phyloP scores from a whole-genome alignment of 1,140 invertebrate genomes.

The Nymphalis io region DNA sequence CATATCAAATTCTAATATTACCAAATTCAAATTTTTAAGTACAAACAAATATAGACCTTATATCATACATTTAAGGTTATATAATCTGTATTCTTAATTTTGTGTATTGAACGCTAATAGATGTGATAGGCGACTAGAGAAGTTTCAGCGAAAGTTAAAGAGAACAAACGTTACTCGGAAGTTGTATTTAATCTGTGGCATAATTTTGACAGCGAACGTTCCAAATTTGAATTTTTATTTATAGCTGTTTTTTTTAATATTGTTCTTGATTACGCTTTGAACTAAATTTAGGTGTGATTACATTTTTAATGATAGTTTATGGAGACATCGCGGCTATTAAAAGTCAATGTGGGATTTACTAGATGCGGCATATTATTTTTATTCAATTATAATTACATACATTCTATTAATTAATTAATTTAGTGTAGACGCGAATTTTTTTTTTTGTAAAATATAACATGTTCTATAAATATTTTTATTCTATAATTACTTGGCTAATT shows the following conservation, averaged over 20 bases:
- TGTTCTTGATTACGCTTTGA: slow-evolving; percentile 10
- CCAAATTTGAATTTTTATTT: slow-evolving; percentile 29
- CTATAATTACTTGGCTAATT: no score
- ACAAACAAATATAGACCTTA: slow-evolving; percentile 14
- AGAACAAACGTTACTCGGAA: slow-evolving; percentile 25
- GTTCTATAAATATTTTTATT: no score
- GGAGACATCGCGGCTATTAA: not conserved
- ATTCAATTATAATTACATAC: no score
- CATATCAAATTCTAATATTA: slow-evolving; percentile 21
- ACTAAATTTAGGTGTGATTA: slow-evolving; percentile 6
- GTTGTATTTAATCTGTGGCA: slow-evolving; percentile 29
- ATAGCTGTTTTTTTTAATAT: slow-evolving; percentile 14
- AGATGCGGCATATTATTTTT: not conserved
- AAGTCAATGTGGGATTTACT: not conserved
- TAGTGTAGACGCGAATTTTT: no score
- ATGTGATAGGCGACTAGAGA: slow-evolving; percentile 8
- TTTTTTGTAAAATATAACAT: no score
- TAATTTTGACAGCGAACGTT: slow-evolving; percentile 26
- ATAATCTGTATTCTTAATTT: not conserved
- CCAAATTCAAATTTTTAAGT: not conserved
- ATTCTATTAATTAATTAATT: no score
- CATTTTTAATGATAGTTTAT: slow-evolving; percentile 4
- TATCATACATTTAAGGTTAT: not conserved
- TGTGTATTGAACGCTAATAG: slow-evolving; percentile 18
- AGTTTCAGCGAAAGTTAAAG: slow-evolving; percentile 30